Percentiles rank a stretch among this genome's conserved stretches.
These are phyloP conservation scores for Cynodonichthys magdalenae DNA, from an alignment of 2,797 vertebrate genomes.

Conservation along the genomic window DNA sequence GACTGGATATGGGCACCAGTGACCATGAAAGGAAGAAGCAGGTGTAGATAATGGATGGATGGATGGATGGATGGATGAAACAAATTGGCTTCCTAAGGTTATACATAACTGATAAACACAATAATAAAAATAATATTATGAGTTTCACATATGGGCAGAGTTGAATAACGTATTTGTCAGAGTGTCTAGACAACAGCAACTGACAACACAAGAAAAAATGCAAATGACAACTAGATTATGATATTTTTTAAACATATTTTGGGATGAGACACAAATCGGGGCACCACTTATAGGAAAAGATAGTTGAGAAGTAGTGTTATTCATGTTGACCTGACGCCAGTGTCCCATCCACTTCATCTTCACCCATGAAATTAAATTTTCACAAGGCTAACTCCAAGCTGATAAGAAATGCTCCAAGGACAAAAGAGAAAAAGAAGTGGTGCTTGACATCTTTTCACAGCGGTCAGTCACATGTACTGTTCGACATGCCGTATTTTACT, in stretches of 20 bases:
- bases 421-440: slow-evolving; percentile 7
- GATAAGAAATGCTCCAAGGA: slow-evolving; percentile 55
- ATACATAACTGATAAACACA: background rate
- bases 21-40: too few relatives aligned
- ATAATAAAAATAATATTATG: slow-evolving; percentile 28
- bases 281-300: slow-evolving; percentile 35
- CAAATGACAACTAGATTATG: slow-evolving; percentile 11
- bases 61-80: too few relatives aligned
- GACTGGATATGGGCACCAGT: too few relatives aligned
- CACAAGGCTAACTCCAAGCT: slow-evolving; percentile 58
- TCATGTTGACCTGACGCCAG: slow-evolving; percentile 58
- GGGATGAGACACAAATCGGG: slow-evolving; percentile 20
- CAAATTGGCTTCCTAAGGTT: background rate
- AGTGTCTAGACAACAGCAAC: slow-evolving; percentile 8
- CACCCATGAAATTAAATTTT: slow-evolving; percentile 74
- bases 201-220: background rate
- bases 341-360: slow-evolving; percentile 53
- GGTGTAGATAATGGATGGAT: too few relatives aligned
- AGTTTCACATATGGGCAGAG: slow-evolving; percentile 32
- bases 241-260: slow-evolving; percentile 2
- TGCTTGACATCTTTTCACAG: slow-evolving; percentile 24
- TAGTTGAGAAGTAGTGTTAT: slow-evolving; percentile 41
- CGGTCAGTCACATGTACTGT: slow-evolving; percentile 24
- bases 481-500: background rate
- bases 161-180: slow-evolving; percentile 16